phyloP scores from a whole-genome alignment of 2,797 vertebrate species.

The Notolabrus celidotus region DNA sequence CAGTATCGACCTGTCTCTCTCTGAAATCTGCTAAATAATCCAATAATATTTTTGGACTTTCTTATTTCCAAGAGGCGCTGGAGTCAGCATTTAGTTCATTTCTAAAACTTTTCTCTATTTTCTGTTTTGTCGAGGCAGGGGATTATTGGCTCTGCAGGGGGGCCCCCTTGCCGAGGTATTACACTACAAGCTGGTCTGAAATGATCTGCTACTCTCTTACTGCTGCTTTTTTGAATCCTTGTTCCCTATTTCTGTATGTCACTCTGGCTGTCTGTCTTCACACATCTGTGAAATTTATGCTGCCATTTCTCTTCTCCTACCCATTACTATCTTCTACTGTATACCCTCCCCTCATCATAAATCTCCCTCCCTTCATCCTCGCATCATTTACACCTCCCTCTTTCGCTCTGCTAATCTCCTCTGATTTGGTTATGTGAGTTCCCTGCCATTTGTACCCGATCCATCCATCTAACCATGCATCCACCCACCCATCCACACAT shows the following conservation, averaged over 20 bases:
- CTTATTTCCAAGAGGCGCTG: slow-evolving; percentile 54
- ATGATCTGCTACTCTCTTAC: slow-evolving; percentile 61
- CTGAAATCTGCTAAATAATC: slow-evolving; percentile 73
- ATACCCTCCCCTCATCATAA: slow-evolving; percentile 47
- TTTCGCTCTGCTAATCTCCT: background rate
- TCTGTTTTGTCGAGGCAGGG: slow-evolving; percentile 62
- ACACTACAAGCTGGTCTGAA: slow-evolving; percentile 64
- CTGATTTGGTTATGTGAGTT: slow-evolving; percentile 15
- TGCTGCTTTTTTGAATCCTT: slow-evolving; percentile 35
- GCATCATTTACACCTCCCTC: slow-evolving; percentile 10
- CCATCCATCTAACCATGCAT: slow-evolving; percentile 21
- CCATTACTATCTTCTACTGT: slow-evolving; percentile 56
- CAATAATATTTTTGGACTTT: slow-evolving; percentile 62
- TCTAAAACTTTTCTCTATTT: slow-evolving; percentile 64
- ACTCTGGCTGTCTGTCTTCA: slow-evolving; percentile 42
- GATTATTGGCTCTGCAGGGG: slow-evolving; percentile 71
- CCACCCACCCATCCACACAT: background rate
- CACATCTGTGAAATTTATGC: slow-evolving; percentile 54
- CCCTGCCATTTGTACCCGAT: slow-evolving; percentile 11
- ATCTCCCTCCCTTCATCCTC: slow-evolving; percentile 33
- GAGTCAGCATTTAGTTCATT: slow-evolving; percentile 73
- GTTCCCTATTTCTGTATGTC: slow-evolving; percentile 39
- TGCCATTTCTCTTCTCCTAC: slow-evolving; percentile 56
- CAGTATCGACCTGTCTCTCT: slow-evolving; percentile 38
- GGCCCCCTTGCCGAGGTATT: slow-evolving; percentile 51